These are phyloP conservation scores for Heliconius hewitsoni DNA, from an alignment of 1,140 invertebrate genomes.

Conservation along the genomic window DNA sequence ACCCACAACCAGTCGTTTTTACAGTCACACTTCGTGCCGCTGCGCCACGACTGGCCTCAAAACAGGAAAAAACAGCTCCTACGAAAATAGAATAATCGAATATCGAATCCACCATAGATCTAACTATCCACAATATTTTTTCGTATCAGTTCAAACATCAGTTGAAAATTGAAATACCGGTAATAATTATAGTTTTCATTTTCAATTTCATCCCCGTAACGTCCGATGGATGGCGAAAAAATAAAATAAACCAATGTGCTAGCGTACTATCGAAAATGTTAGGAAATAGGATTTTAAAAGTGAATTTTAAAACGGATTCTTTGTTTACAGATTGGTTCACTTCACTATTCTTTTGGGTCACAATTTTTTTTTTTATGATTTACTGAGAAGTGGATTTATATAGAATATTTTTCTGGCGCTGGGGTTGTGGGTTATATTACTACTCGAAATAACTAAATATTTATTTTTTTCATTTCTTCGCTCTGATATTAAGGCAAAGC, in stretches of 20 bases:
- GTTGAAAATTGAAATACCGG: not conserved
- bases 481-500: too few species aligned
- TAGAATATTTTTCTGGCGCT: too few species aligned
- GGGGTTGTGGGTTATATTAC: too few species aligned
- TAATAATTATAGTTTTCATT: slow-evolving; percentile 10
- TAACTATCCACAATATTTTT: not conserved
- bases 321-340: not conserved
- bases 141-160: not conserved
- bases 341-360: not conserved
- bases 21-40: too few species aligned
- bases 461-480: too few species aligned
- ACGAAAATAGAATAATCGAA: too few species aligned
- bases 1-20: not conserved
- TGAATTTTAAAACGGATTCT: not conserved
- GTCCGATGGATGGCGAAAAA: not conserved
- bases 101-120: not conserved
- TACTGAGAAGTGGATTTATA: not conserved
- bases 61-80: too few species aligned
- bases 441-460: too few species aligned
- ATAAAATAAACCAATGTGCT: not conserved
- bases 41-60: too few species aligned
- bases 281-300: not conserved
- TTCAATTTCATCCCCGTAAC: slow-evolving; percentile 1
- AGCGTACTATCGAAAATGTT: not conserved
- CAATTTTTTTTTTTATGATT: not conserved